These are phyloP conservation scores for Drosophila subsilvestris DNA, from an alignment of 2,888 invertebrate genomes.

Conservation along the genomic window DNA sequence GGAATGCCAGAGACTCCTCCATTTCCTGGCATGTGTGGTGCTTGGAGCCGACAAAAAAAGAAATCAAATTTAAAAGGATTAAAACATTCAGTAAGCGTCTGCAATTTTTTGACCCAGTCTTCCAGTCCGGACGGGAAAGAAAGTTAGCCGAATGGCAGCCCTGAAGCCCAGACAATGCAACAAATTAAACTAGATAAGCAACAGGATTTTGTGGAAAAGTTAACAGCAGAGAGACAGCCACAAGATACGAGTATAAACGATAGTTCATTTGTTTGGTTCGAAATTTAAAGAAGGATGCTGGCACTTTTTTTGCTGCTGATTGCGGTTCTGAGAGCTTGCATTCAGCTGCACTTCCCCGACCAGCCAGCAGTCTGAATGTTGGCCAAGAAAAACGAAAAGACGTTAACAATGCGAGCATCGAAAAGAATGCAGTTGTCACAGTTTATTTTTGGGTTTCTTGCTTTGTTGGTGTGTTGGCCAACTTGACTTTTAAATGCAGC, in stretches of 20 bases:
- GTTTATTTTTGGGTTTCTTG: conserved; percentile 41
- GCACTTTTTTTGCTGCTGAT: conserved; percentile 6
- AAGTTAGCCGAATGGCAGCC: conserved; percentile 10
- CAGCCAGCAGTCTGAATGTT: conserved; percentile 35
- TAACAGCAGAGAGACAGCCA: background rate
- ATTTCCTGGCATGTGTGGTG: conserved; percentile 50
- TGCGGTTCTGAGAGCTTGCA: background rate
- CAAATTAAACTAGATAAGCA: conserved; percentile 44
- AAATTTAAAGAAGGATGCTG: conserved; percentile 3
- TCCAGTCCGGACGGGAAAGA: conserved; percentile 12
- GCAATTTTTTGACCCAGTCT: conserved; percentile 47
- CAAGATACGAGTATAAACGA: background rate
- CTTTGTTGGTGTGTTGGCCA: conserved; percentile 55
- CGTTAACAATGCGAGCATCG: conserved; percentile 52
- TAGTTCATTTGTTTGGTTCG: conserved; percentile 20
- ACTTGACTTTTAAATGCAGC: conserved; percentile 70
- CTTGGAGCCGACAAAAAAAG: conserved; percentile 30
- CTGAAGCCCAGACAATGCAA: conserved; percentile 19
- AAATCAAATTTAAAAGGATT: conserved; percentile 76
- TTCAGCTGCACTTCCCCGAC: conserved; percentile 1
- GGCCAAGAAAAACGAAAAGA: conserved; percentile 66
- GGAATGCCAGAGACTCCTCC: conserved; percentile 30
- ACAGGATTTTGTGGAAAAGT: conserved; percentile 12
- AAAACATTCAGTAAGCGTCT: conserved; percentile 53
- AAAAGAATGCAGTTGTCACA: conserved; percentile 56